Evolutionary conservation across 2,888 invertebrate genomes (phyloP).

Genomic region (Saturnia pavonia): DNA sequence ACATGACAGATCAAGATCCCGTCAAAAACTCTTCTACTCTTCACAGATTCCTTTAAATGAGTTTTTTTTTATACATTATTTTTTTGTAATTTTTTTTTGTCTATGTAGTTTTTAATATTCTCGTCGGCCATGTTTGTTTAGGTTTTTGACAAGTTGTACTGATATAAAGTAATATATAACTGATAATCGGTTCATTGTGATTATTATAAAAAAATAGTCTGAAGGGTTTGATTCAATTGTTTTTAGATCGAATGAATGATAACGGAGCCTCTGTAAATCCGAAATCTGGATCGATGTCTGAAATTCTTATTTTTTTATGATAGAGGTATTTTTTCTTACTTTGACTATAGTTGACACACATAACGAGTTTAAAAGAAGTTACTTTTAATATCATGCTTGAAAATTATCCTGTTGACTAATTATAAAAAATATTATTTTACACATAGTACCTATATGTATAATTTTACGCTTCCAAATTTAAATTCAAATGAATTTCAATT

Average conservation of each 20-base stretch:
- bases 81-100: not conserved
- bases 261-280: not conserved
- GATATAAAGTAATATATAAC: not conserved
- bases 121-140: not conserved
- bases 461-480: not conserved
- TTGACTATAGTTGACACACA: not conserved
- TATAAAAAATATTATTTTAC: not conserved
- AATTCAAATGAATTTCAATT: not conserved
- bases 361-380: not conserved
- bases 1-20: no score
- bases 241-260: not conserved
- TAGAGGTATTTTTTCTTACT: not conserved
- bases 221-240: not conserved
- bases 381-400: not conserved
- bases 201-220: not conserved
- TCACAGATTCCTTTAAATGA: no score
- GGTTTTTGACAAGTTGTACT: not conserved
- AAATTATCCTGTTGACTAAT: not conserved
- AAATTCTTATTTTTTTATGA: not conserved
- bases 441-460: not conserved
- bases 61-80: no score
- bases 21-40: no score
- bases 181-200: not conserved
- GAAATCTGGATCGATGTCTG: not conserved
- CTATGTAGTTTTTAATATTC: not conserved